Percentiles rank a stretch among this genome's conserved stretches.
These are phyloP conservation scores for Nomada hirtipes DNA, from an alignment of 2,888 invertebrate species.

Conservation along the genomic window DNA sequence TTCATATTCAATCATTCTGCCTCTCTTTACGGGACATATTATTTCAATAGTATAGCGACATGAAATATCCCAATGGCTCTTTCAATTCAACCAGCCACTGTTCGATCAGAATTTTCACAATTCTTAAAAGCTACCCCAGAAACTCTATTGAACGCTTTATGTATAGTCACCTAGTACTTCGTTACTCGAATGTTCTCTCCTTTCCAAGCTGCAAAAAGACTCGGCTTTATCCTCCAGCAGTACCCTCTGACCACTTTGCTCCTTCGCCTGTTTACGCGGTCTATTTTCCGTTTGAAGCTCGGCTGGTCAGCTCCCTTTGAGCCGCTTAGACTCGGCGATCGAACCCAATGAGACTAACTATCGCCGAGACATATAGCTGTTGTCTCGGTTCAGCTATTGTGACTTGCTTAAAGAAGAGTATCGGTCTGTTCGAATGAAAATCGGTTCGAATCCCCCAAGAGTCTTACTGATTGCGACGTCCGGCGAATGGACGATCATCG, in stretches of 20 bases:
- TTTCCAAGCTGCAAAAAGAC: neutral
- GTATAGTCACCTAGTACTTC: neutral
- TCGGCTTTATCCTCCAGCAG: neutral
- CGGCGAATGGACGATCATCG: neutral
- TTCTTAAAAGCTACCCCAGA: too few species aligned
- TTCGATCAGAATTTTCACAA: too few species aligned
- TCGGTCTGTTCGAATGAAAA: neutral
- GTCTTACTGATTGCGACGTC: neutral
- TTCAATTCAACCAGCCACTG: too few species aligned
- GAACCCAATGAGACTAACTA: slow-evolving; percentile 23
- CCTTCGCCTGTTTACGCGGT: slow-evolving; percentile 24
- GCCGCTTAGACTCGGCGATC: slow-evolving; percentile 1
- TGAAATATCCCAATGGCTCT: too few species aligned
- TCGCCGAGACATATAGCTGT: slow-evolving; percentile 13
- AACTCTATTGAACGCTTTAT: neutral
- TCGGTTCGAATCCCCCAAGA: neutral
- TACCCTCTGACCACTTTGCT: slow-evolving; percentile 9
- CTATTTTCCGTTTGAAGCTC: slow-evolving; percentile 10
- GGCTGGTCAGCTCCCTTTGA: slow-evolving; percentile 32
- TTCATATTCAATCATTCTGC: too few species aligned
- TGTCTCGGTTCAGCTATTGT: slow-evolving; percentile 15
- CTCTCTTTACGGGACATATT: too few species aligned
- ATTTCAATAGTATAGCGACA: too few species aligned
- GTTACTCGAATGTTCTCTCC: neutral
- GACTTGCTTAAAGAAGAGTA: neutral